Evolutionary conservation across 2,888 invertebrate species (phyloP), one percentile per base, ranked within the genome.

Genomic region (Quadriops clusia): DNA sequence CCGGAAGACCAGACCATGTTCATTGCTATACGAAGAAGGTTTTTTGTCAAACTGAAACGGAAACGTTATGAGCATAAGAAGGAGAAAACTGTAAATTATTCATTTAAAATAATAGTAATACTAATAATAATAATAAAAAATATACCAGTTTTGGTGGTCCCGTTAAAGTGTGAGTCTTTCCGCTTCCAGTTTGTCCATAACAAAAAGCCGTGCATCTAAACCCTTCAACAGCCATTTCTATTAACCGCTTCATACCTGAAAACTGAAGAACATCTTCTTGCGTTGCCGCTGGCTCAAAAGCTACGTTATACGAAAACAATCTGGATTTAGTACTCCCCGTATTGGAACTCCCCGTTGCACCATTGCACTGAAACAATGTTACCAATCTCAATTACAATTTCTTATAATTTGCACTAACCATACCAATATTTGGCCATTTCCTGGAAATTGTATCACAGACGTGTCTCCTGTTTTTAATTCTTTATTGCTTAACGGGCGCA

Each of bases 171-270:
- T 93, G 91, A 0, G 94, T 94, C 64, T 94, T 94, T 4, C 94
- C 94, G 43, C 90, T 90, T 23, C 94, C 93, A 0, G 94, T 94
- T 64, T 94, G 94, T 2, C 94, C 94, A 61, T 94, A 94, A 54
- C 94, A 94, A 61, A 94, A 87, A 14, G 83, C 85, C 1, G 94
- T 94, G 52, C 90, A 89, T 16, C 85, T 81, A 58, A 90, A 94
- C 12, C 94, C 94, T 54, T 90, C 89, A 18, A 93, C 75, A 1
- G 90, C 85, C 89, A 93, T 91, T 56, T 91, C 87, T 34, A 94
- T 76, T 9, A 94, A 74, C 28, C 85, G 70, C 53, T 86, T 90
- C 37, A 93, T 75, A 1, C 93, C 93, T 0, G 84, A 90, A 62
- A 83, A 86, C 54, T 90, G 84, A 36, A 94, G 65, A 24, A 94